Percentiles rank a stretch among this genome's conserved stretches.
Conservation (phyloP, 2,888 invertebrate genomes). For the Philopedon plagiatum region DNA sequence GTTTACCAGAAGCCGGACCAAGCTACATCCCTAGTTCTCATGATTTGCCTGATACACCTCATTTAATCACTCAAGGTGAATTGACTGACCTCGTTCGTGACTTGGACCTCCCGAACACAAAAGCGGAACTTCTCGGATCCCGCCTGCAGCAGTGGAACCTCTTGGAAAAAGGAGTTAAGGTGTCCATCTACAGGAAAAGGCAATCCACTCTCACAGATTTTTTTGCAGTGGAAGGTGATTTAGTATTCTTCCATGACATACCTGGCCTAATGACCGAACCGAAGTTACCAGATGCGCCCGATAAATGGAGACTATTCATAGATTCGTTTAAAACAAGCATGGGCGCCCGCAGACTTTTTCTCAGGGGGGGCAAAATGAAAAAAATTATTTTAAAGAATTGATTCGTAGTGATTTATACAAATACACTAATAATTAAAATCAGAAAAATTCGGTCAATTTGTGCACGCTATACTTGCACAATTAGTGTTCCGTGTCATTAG, state of each 20-base stretch:
- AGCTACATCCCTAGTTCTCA: not conserved
- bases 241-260: not conserved
- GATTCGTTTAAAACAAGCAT: not conserved
- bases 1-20: not conserved
- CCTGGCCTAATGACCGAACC: not conserved
- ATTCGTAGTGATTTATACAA: too few species aligned
- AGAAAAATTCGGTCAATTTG: too few species aligned
- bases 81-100: conserved; percentile 37
- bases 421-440: too few species aligned
- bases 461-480: too few species aligned
- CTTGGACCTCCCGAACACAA: conserved; percentile 8
- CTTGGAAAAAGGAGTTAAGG: conserved; percentile 9
- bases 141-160: conserved; percentile 16
- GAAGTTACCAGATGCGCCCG: too few species aligned
- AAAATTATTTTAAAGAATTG: too few species aligned
- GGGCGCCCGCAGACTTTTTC: too few species aligned
- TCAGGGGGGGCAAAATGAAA: too few species aligned
- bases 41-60: not conserved
- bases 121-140: conserved; percentile 8
- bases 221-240: conserved; percentile 3
- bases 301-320: not conserved
- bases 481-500: too few species aligned
- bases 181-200: not conserved
- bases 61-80: conserved; percentile 10
- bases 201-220: not conserved